phyloP scores from a whole-genome alignment of 1,140 invertebrate genomes.

The Aporrectodea caliginosa region DNA sequence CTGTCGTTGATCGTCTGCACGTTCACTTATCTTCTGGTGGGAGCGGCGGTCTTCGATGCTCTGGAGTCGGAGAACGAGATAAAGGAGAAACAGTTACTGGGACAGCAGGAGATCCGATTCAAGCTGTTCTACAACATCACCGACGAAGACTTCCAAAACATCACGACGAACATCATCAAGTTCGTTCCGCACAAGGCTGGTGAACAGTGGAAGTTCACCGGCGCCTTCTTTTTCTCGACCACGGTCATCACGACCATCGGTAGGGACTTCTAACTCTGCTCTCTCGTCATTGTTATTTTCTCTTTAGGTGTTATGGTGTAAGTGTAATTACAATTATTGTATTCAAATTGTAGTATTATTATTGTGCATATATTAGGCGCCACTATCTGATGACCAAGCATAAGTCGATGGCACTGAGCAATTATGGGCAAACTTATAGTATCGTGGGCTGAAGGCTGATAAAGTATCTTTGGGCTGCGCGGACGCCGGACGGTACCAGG shows the following conservation, averaged over 20 bases:
- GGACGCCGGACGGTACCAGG: too few relatives aligned
- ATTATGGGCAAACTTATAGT: too few relatives aligned
- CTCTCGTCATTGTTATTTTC: too few relatives aligned
- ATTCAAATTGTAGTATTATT: too few relatives aligned
- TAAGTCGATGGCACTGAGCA: too few relatives aligned
- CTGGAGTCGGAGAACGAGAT: conserved; percentile 93
- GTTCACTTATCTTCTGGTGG: conserved; percentile 96
- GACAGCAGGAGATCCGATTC: conserved; percentile 69
- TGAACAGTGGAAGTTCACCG: conserved; percentile 79
- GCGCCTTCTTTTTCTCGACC: conserved; percentile 97
- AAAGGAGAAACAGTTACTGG: conserved; percentile 76
- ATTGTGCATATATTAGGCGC: too few relatives aligned
- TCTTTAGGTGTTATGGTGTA: too few relatives aligned
- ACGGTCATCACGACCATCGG: conserved; percentile 98
- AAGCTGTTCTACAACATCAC: conserved; percentile 91
- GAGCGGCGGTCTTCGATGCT: conserved; percentile 97
- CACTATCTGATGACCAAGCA: too few relatives aligned
- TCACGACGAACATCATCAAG: conserved; percentile 86
- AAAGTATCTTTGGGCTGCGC: too few relatives aligned
- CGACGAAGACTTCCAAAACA: conserved; percentile 82
- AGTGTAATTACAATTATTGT: too few relatives aligned
- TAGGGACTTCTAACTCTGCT: too few relatives aligned
- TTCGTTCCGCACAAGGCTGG: conserved; percentile 96
- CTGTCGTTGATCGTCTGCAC: conserved; percentile 97
- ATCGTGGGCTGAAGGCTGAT: too few relatives aligned